These are phyloP conservation scores for Gobiocypris rarus DNA, from an alignment of 2,113 vertebrate genomes.

Conservation along the genomic window DNA sequence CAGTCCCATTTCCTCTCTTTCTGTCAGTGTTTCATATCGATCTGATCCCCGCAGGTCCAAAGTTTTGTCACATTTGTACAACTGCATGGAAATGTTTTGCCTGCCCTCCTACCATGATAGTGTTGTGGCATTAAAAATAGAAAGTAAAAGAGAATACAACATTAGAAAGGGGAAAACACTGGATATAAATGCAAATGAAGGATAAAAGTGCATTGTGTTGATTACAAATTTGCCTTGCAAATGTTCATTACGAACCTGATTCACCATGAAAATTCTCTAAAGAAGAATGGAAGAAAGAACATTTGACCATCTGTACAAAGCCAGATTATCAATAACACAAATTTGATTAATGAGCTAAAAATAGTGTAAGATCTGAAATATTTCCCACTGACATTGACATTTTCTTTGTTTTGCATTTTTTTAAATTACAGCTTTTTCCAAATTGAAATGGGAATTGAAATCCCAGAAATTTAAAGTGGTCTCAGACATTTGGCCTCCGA, in stretches of 20 bases:
- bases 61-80: slow-evolving; percentile 8
- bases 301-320: background rate
- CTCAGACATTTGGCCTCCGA: background rate
- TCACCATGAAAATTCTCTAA: background rate
- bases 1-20: background rate
- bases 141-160: background rate
- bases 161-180: background rate
- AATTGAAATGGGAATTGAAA: background rate
- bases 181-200: background rate
- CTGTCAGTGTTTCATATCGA: background rate
- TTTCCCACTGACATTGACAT: background rate
- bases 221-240: background rate
- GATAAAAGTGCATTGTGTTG: background rate
- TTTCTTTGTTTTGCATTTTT: background rate
- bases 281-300: background rate
- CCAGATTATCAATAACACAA: background rate
- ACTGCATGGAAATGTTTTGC: background rate
- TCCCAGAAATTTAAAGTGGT: background rate
- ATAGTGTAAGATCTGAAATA: background rate
- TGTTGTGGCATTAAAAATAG: background rate
- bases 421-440: background rate
- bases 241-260: background rate
- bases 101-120: background rate
- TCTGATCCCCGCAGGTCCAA: background rate
- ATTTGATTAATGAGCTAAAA: background rate